phyloP scores from a whole-genome alignment of 2,113 vertebrate species.

The Scomber japonicus region DNA sequence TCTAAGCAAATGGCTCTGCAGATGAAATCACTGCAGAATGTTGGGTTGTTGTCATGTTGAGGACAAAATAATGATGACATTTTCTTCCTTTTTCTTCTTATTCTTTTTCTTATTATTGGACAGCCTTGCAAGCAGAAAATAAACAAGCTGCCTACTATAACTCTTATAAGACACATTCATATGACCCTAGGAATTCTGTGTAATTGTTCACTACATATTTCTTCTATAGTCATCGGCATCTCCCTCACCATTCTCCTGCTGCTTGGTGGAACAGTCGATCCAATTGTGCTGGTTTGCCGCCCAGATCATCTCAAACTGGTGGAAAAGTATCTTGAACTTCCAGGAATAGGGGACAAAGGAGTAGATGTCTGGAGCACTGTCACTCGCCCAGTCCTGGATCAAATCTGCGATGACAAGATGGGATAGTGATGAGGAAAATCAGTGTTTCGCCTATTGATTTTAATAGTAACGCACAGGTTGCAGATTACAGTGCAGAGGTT shows the following conservation, averaged over 20 bases:
- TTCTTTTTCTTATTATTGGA: no score
- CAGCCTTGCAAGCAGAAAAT: no score
- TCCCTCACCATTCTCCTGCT: conserved; percentile 96
- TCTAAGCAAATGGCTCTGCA: no score
- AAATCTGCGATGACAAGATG: conserved; percentile 85
- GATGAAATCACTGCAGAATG: no score
- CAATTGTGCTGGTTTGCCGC: conserved; percentile 99
- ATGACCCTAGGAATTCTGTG: no score
- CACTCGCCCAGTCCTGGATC: conserved; percentile 98
- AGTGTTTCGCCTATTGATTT: not conserved
- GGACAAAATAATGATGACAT: no score
- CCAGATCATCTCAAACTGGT: conserved; percentile 99
- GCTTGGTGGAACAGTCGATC: conserved; percentile 99
- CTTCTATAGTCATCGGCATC: not conserved
- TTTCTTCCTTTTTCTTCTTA: no score
- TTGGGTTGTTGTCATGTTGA: no score
- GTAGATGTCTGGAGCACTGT: conserved; percentile 96
- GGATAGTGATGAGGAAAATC: not conserved
- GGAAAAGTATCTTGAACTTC: conserved; percentile 98
- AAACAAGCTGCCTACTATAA: no score
- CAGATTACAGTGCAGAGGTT: not conserved
- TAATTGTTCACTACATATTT: no score
- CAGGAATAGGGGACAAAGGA: conserved; percentile 99
- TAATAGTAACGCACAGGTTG: not conserved
- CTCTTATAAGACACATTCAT: no score